phyloP scores from a whole-genome alignment of 2,113 vertebrate genomes.

The Semicossyphus pulcher region DNA sequence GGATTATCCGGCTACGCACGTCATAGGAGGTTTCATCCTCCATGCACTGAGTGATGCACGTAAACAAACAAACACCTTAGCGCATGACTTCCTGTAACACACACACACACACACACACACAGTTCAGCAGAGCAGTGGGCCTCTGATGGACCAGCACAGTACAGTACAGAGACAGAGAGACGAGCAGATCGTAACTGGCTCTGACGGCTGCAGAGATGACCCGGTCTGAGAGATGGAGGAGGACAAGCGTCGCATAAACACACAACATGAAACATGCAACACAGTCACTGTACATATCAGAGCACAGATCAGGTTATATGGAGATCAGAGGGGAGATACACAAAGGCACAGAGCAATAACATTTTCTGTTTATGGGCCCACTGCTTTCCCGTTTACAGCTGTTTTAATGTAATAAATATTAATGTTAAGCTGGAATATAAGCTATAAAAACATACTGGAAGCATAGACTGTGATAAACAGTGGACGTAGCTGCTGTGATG shows the following conservation, averaged over 20 bases:
- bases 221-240: background rate
- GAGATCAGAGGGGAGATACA: background rate
- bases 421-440: no score
- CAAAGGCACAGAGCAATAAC: background rate
- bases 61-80: conserved; percentile 20
- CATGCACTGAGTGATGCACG: background rate
- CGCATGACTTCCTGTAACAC: background rate
- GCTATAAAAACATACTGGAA: no score
- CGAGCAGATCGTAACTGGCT: conserved; percentile 4
- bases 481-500: no score
- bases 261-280: conserved; percentile 12
- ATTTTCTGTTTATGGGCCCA: no score
- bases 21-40: conserved; percentile 4
- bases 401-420: no score
- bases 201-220: conserved; percentile 39
- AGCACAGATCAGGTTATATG: background rate
- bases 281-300: conserved; percentile 12
- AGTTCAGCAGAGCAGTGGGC: background rate
- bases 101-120: background rate
- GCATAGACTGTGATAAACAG: no score
- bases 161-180: background rate
- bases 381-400: no score
- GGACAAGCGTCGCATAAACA: conserved; percentile 6
- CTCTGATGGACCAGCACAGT: background rate
- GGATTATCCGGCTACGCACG: background rate